A percentile compares a stretch with the other conserved stretches of the same genome.
Conservation (phyloP, 2,888 invertebrate species). For the Formica aserva region DNA sequence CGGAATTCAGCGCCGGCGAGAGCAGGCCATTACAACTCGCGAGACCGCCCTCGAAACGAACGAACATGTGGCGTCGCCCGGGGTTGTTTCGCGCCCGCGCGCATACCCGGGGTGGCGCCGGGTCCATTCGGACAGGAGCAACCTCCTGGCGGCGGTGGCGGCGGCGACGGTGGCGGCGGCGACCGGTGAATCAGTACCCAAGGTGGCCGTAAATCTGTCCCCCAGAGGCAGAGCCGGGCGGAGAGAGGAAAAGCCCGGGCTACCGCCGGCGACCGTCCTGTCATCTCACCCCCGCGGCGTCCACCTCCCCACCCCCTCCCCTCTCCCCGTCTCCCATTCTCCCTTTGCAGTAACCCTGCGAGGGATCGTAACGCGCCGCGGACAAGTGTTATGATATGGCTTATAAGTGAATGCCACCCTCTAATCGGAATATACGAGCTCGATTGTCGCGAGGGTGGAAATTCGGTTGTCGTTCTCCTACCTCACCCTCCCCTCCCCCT, state of each 20-base stretch:
- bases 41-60: conserved; percentile 65
- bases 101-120: conserved; percentile 59
- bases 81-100: conserved; percentile 59
- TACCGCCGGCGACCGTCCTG: conserved; percentile 50
- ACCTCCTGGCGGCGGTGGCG: conserved; percentile 62
- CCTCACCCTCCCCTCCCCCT: background rate
- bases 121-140: conserved; percentile 71
- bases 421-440: conserved; percentile 86
- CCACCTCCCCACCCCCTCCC: background rate
- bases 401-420: conserved; percentile 86
- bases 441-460: conserved; percentile 83
- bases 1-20: conserved; percentile 68
- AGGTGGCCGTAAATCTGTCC: conserved; percentile 85
- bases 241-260: conserved; percentile 61
- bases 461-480: conserved; percentile 19
- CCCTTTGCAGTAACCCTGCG: conserved; percentile 49
- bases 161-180: conserved; percentile 48
- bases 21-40: conserved; percentile 47
- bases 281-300: conserved; percentile 35
- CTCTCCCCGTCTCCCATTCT: background rate
- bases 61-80: conserved; percentile 82
- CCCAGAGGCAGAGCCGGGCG: conserved; percentile 75
- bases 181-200: conserved; percentile 85
- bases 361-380: conserved; percentile 83
- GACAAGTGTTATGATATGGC: conserved; percentile 86